Conservation (phyloP, 1,140 invertebrate species). For the Caenorhabditis briggsae region DNA sequence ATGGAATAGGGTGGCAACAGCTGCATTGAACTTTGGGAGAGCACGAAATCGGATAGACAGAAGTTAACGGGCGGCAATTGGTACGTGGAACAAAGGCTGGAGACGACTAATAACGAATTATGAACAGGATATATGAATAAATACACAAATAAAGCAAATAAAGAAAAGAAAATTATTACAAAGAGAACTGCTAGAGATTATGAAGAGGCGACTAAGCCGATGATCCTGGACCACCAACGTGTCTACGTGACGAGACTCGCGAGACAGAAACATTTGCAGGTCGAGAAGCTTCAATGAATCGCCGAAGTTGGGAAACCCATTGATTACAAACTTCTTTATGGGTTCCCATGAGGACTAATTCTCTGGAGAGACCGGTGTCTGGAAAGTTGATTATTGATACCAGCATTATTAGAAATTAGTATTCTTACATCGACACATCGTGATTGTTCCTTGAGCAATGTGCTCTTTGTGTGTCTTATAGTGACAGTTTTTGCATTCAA, state of each 20-base stretch:
- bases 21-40: not conserved
- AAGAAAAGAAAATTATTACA: not conserved
- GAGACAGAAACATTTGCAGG: not conserved
- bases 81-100: not conserved
- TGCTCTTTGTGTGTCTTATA: conserved; percentile 66
- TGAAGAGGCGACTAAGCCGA: not conserved
- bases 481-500: conserved; percentile 86
- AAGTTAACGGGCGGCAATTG: not conserved
- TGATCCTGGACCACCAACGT: conserved; percentile 20
- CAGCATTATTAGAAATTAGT: no score
- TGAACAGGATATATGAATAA: not conserved
- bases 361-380: conserved; percentile 9
- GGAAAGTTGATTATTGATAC: not conserved
- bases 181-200: not conserved
- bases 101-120: not conserved
- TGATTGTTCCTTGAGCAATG: conserved; percentile 16
- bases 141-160: conserved; percentile 5
- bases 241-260: conserved; percentile 20
- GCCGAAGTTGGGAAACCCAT: conserved; percentile 30
- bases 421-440: conserved; percentile 62
- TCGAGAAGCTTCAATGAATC: conserved; percentile 13
- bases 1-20: not conserved
- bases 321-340: not conserved
- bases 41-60: not conserved
- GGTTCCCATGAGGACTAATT: conserved; percentile 35